Base-by-base conservation (phyloP, 1,140 invertebrate genomes). In the Sogatella furcifera region DNA sequence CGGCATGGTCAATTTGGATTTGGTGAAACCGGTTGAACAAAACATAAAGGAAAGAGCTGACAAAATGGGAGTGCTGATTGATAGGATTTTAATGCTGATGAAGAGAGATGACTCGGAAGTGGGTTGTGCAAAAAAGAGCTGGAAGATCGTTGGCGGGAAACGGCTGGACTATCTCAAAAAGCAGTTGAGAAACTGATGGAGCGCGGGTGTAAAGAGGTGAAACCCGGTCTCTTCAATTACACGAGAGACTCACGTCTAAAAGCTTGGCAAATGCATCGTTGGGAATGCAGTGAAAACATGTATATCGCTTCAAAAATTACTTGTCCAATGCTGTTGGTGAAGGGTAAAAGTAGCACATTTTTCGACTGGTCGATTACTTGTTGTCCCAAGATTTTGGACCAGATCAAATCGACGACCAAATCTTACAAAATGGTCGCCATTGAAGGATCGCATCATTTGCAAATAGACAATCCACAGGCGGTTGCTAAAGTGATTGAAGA, bases 21-120 rank as follows among this genome's bases (percentile, higher is more conserved):
- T 66, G 9, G 8, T 64, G 22, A 57, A 63, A 34, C 79, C 83
- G 68, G 69, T 90, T 11, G 89, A 88, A 66, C 86, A 90, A 71
- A 75, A 71, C 1, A 73, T 86, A 54, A 74, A 77, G 0, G 69
- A 49, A 17, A 17, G 46, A 8, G 46, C 46, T 9, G 46, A 49
- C 15, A 22, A 49, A 19, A 49, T 49, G 46, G 46, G 46, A 1
- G 15, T n/a, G 46, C 17, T 49, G 46, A 49, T 49, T 3, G 46
- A 49, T 17, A 49, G 21, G 21, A 15, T 49, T 49, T 11, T 49
- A 19, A 22, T 10, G 6, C 46, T 49, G 3, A 49, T 49, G 46
- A 49, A 49, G 14, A 13, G 15, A 17, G 14, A 17, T 19, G 15
- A 17, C 15, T 49, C 46, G 6, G 15, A 49, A 5, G 21, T 22